A percentile compares a stretch with the other conserved stretches of the same genome.
phyloP scores from a whole-genome alignment of 2,888 invertebrate species.

The Oegoconia quadripuncta region DNA sequence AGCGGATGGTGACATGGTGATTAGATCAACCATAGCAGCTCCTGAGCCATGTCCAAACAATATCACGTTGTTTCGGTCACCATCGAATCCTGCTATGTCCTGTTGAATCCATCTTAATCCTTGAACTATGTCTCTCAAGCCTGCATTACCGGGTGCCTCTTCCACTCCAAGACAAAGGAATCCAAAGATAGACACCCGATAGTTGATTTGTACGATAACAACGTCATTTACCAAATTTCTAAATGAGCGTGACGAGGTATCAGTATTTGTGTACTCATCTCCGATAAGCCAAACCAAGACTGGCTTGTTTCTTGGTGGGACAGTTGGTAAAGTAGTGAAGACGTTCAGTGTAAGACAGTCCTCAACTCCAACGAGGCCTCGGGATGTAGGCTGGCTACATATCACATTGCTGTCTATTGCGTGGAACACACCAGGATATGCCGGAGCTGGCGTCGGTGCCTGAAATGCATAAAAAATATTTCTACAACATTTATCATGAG shows the following conservation, averaged over 20 bases:
- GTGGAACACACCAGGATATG: constrained; percentile 33
- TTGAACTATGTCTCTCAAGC: constrained; percentile 89
- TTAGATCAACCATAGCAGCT: constrained; percentile 76
- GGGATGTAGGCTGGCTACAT: constrained; percentile 48
- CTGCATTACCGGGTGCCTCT: constrained; percentile 89
- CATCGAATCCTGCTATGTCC: constrained; percentile 87
- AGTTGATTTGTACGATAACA: constrained; percentile 82
- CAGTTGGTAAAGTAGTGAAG: constrained; percentile 45
- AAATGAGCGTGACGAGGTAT: constrained; percentile 45
- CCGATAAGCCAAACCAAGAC: constrained; percentile 63
- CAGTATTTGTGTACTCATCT: constrained; percentile 46
- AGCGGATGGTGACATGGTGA: constrained; percentile 51
- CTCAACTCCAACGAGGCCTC: constrained; percentile 56
- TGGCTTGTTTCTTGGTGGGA: constrained; percentile 44
- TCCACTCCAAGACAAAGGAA: constrained; percentile 80
- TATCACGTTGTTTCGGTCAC: constrained; percentile 86
- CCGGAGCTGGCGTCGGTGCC: constrained; percentile 34
- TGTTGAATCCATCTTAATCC: constrained; percentile 86
- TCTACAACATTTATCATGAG: too few species aligned
- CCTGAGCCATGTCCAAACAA: constrained; percentile 90
- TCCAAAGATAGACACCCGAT: constrained; percentile 86
- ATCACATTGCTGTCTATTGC: constrained; percentile 31
- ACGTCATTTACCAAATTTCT: constrained; percentile 82
- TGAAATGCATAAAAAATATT: too few species aligned
- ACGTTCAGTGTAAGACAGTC: constrained; percentile 59